Evolutionary conservation across 1,140 invertebrate genomes (phyloP).

Genomic region (Atta cephalotes): DNA sequence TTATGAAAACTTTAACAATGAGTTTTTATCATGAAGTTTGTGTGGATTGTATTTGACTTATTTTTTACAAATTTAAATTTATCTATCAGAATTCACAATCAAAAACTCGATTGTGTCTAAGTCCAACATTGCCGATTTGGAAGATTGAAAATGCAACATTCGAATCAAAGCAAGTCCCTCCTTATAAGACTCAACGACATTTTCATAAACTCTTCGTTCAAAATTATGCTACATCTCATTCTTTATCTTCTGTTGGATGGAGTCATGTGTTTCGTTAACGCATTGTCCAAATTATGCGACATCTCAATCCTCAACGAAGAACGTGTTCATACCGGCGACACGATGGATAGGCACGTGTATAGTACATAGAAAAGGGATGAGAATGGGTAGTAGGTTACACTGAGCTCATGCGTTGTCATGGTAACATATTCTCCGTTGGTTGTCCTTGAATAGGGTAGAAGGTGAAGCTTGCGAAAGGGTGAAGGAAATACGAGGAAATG

Average conservation of each 20-base stretch:
- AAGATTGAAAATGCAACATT: no score
- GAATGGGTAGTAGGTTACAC: slow-evolving; percentile 78
- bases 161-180: no score
- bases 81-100: no score
- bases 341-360: slow-evolving; percentile 57
- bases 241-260: background rate
- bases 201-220: background rate
- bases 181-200: no score
- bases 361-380: slow-evolving; percentile 66
- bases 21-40: no score
- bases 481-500: slow-evolving; percentile 1
- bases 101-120: no score
- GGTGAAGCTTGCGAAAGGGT: slow-evolving; percentile 30
- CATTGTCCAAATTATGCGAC: slow-evolving; percentile 45
- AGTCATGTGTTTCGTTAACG: slow-evolving; percentile 2
- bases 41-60: no score
- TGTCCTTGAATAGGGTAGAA: slow-evolving; percentile 79
- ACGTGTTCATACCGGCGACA: slow-evolving; percentile 16
- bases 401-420: slow-evolving; percentile 79
- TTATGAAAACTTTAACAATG: no score
- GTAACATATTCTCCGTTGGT: slow-evolving; percentile 77
- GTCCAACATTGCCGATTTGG: no score
- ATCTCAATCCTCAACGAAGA: background rate
- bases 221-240: slow-evolving; percentile 1
- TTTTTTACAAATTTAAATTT: no score